Evolutionary conservation across 2,888 invertebrate genomes (phyloP).

Genomic region (Blastobasis lacticolella): DNA sequence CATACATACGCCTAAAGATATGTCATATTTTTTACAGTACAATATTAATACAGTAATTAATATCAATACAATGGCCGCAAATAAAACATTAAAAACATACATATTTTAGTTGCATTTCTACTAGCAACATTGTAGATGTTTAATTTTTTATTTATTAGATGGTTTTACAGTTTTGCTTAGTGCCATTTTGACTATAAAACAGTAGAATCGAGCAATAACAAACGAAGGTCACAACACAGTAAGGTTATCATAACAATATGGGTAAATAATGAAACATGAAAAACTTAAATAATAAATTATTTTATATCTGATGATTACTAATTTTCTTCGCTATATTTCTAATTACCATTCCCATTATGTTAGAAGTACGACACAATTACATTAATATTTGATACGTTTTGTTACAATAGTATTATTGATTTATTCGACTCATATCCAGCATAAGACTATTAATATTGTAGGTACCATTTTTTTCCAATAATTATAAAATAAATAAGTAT

Average conservation of each 20-base stretch:
- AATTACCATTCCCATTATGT: too few species aligned
- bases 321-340: too few species aligned
- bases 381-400: too few species aligned
- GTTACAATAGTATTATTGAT: too few species aligned
- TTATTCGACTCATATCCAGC: too few species aligned
- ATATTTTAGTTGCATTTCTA: background rate
- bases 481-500: too few species aligned
- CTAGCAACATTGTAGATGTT: background rate
- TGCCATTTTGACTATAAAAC: background rate
- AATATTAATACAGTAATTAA: background rate
- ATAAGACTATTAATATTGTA: too few species aligned
- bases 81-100: too few species aligned
- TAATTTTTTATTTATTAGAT: background rate
- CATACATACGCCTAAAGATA: constrained; percentile 22
- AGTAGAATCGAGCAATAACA: background rate
- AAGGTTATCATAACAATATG: background rate
- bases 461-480: too few species aligned
- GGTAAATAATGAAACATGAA: background rate
- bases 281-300: background rate
- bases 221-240: background rate
- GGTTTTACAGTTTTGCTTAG: background rate
- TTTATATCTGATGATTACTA: too few species aligned
- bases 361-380: too few species aligned
- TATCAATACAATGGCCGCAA: background rate
- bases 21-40: constrained; percentile 18